Evolutionary conservation across 1,140 invertebrate species (phyloP), one percentile per base, ranked within the genome.

Genomic region (Babylonia areolata): DNA sequence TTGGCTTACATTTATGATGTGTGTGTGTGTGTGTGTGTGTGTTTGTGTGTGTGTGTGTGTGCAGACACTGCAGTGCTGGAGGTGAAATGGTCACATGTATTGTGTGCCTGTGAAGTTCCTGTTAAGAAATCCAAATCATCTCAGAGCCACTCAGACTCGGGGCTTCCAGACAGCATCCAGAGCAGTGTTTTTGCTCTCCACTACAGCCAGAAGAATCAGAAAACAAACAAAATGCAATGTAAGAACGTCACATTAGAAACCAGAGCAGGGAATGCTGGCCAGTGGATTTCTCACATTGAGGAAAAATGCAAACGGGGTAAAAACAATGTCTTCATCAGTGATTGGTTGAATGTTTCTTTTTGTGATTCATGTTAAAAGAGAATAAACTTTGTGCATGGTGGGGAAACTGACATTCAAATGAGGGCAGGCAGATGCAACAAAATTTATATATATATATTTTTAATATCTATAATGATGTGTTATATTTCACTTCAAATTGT

Each of bases 301-400:
- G 82, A 84, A 20, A 84, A 73, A 33, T 20, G 69, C 33, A 84
- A 84, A 75, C 31, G 42, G 33, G 82, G 82, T 84, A 84, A 35
- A 40, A 28, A 73, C 54, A 51, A 31, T 17, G 69, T 11, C 31
- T 20, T 0, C 9, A 31, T 69, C 15, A 69, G 28, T n/a, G 23
- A 0, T 73, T 31, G n/a, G 9, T 73, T 35, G n/a, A n/a, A n/a
- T n/a, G n/a, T n/a, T n/a, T n/a, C n/a, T n/a, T n/a, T n/a, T n/a
- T n/a, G n/a, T n/a, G n/a, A n/a, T n/a, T n/a, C n/a, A n/a, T n/a
- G n/a, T n/a, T n/a, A n/a, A n/a, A n/a, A n/a, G n/a, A n/a, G n/a
- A n/a, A n/a, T n/a, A n/a, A n/a, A n/a, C n/a, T n/a, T n/a, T n/a
- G n/a, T n/a, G n/a, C n/a, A n/a, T n/a, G n/a, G n/a, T n/a, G n/a